These are phyloP conservation scores for Aegithalos caudatus DNA, from an alignment of 2,113 vertebrate genomes.

Conservation along the genomic window DNA sequence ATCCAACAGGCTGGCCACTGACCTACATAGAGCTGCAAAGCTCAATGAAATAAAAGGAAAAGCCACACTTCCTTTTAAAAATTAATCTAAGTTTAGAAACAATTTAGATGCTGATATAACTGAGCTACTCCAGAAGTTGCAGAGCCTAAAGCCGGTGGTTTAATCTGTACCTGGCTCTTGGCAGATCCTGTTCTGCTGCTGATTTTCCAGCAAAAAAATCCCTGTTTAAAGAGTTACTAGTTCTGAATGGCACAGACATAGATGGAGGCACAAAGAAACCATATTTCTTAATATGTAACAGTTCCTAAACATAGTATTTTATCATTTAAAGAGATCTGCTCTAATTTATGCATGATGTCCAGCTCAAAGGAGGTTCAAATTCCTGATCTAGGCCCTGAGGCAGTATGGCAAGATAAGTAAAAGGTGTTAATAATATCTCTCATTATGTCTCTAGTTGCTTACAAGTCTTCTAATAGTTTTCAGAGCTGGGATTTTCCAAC, in stretches of 20 bases:
- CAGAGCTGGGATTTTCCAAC: neutral
- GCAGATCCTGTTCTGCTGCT: neutral
- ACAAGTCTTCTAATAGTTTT: neutral
- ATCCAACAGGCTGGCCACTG: neutral
- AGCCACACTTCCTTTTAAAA: neutral
- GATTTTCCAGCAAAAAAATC: neutral
- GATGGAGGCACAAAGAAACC: neutral
- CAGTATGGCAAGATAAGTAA: neutral
- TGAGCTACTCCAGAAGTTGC: neutral
- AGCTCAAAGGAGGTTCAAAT: neutral
- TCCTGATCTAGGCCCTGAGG: neutral
- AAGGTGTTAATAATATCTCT: neutral
- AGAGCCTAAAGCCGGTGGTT: neutral
- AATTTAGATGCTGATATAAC: neutral
- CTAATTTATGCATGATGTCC: neutral
- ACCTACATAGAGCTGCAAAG: neutral
- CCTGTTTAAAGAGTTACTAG: neutral
- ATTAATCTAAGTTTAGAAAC: slow-evolving; percentile 32
- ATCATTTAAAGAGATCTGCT: neutral
- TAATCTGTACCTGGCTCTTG: neutral
- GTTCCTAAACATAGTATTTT: neutral
- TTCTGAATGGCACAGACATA: neutral
- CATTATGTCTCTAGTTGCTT: neutral
- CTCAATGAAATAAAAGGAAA: neutral
- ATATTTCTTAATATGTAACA: neutral